These are phyloP conservation scores for Tringa solitaria DNA, from an alignment of 2,113 vertebrate species.

Conservation along the genomic window DNA sequence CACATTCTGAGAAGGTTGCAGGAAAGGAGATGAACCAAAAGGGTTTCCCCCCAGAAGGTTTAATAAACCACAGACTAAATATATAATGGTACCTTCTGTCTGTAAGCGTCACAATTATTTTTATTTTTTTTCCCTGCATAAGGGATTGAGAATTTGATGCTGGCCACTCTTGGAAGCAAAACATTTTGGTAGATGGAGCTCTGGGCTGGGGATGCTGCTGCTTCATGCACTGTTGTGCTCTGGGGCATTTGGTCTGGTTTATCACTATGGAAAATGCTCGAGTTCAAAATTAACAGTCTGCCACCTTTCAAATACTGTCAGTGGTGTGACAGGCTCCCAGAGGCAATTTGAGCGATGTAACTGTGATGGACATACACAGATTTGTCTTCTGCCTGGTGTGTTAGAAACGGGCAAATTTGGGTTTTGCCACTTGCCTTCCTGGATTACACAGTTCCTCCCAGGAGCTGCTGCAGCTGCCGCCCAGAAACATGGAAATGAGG, in stretches of 20 bases:
- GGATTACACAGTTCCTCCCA: not conserved
- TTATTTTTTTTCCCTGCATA: not conserved
- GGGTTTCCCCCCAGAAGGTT: not conserved
- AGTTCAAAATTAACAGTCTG: no score
- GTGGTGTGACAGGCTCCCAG: fast-evolving
- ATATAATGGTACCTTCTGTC: not conserved
- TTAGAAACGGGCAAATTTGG: fast-evolving
- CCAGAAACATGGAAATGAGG: fast-evolving
- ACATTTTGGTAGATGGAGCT: not conserved
- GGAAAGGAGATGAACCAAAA: not conserved
- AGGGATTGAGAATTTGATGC: not conserved
- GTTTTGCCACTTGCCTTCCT: not conserved
- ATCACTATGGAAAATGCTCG: fast-evolving
- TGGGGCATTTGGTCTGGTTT: fast-evolving
- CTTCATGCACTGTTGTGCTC: not conserved
- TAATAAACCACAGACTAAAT: not conserved
- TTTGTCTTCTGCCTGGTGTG: no score
- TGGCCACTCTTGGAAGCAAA: not conserved
- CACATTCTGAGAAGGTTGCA: not conserved
- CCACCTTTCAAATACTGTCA: no score
- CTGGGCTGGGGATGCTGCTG: not conserved
- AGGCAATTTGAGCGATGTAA: fast-evolving
- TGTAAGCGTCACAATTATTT: not conserved
- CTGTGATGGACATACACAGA: fast-evolving
- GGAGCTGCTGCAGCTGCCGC: not conserved